Percentiles rank a stretch among this genome's conserved stretches.
Conservation (phyloP, 2,113 vertebrate species). For the Hippopotamus amphibius region DNA sequence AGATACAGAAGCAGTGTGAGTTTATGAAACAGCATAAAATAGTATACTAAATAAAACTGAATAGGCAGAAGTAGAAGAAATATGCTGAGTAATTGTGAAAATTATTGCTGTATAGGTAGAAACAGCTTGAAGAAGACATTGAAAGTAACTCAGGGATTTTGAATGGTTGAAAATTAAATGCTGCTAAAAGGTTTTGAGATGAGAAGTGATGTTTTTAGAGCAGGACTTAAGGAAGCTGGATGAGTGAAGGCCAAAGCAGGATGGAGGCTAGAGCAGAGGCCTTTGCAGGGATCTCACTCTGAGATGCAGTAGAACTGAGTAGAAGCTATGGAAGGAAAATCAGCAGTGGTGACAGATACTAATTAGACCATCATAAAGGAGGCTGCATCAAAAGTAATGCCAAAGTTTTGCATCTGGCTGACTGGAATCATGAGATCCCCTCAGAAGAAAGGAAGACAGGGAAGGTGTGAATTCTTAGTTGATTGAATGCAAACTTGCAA, state of each 20-base stretch:
- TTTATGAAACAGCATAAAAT: neutral
- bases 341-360: neutral
- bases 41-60: neutral
- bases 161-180: neutral
- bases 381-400: neutral
- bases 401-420: neutral
- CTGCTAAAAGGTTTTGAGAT: neutral
- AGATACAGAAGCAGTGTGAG: neutral
- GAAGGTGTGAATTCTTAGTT: neutral
- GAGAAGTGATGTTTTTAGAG: neutral
- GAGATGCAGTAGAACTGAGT: neutral
- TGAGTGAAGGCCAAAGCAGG: too few relatives aligned
- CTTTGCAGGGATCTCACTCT: neutral
- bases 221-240: neutral
- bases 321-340: neutral
- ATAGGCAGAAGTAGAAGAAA: neutral
- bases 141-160: neutral
- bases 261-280: neutral
- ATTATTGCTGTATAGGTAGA: neutral
- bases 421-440: neutral
- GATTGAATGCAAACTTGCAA: neutral
- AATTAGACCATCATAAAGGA: neutral
- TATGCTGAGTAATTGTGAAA: neutral
- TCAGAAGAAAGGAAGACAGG: neutral
- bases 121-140: neutral